Percentiles rank a stretch among this genome's conserved stretches.
Conservation (phyloP, 1,140 invertebrate genomes). For the Onthophagus taurus region DNA sequence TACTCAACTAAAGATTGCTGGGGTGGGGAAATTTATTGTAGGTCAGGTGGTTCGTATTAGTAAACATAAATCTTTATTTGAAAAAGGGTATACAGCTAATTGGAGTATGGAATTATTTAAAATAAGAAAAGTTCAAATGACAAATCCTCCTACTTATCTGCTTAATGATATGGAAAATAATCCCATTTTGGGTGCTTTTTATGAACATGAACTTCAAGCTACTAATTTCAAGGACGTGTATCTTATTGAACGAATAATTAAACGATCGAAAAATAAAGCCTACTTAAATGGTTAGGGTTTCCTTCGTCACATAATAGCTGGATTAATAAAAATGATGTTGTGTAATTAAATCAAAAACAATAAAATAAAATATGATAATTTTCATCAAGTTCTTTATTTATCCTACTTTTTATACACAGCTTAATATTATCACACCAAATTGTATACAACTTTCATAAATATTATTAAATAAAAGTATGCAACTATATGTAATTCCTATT, state of each 20-base stretch:
- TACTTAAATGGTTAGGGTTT: constrained; percentile 31
- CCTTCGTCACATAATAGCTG: constrained; percentile 13
- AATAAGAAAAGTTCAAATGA: constrained; percentile 21
- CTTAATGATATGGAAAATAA: constrained; percentile 16
- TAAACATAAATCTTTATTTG: constrained; percentile 24
- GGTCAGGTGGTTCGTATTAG: constrained; percentile 16
- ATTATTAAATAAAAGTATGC: no score
- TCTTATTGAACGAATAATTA: constrained; percentile 30
- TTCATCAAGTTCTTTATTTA: no score
- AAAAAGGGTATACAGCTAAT: constrained; percentile 30
- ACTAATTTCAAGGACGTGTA: constrained; percentile 28
- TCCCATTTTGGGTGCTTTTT: constrained; percentile 26
- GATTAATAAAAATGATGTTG: constrained; percentile 11
- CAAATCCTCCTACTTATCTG: constrained; percentile 26
- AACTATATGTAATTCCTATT: no score
- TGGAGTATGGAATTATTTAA: constrained; percentile 31
- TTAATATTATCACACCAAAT: no score
- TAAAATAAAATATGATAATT: no score
- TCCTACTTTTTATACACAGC: no score
- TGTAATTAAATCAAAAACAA: no score
- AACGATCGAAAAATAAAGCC: constrained; percentile 25
- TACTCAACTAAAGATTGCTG: constrained; percentile 9
- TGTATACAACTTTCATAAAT: no score
- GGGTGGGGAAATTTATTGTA: constrained; percentile 13
- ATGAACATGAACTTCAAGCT: constrained; percentile 26